These are phyloP conservation scores for Mizuhopecten yessoensis DNA, from an alignment of 1,140 invertebrate genomes.

Conservation along the genomic window DNA sequence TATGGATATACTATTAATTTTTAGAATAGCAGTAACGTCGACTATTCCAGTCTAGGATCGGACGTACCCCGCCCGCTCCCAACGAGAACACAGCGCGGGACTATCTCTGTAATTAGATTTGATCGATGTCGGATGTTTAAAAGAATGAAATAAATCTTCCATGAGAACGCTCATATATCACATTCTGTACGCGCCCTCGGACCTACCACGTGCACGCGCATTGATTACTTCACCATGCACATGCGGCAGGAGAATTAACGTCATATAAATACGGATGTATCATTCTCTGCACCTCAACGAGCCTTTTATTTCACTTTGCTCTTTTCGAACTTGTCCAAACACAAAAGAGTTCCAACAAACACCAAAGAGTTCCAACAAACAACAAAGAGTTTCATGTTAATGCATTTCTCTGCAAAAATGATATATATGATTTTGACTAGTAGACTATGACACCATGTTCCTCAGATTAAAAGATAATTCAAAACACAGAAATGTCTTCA, in stretches of 20 bases:
- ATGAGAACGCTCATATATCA: background rate
- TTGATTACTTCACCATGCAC: slow-evolving; percentile 30
- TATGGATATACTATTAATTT: background rate
- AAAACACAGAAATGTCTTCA: background rate
- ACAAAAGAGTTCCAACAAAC: background rate
- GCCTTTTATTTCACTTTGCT: background rate
- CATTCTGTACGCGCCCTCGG: background rate
- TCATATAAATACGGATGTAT: slow-evolving; percentile 21
- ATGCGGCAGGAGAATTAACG: background rate
- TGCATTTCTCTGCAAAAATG: background rate
- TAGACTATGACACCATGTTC: background rate
- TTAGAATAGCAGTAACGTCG: background rate
- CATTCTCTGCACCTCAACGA: background rate
- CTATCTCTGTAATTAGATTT: background rate
- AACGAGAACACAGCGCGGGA: background rate
- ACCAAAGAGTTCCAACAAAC: background rate
- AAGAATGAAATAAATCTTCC: slow-evolving; percentile 13
- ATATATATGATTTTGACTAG: background rate
- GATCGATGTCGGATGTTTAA: background rate
- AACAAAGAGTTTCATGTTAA: background rate
- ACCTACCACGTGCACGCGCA: background rate
- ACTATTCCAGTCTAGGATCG: background rate
- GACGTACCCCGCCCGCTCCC: background rate
- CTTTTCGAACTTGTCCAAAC: slow-evolving; percentile 4
- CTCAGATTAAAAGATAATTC: background rate